Conservation (phyloP, 1,140 invertebrate species). For the Tetramorium simillimum region DNA sequence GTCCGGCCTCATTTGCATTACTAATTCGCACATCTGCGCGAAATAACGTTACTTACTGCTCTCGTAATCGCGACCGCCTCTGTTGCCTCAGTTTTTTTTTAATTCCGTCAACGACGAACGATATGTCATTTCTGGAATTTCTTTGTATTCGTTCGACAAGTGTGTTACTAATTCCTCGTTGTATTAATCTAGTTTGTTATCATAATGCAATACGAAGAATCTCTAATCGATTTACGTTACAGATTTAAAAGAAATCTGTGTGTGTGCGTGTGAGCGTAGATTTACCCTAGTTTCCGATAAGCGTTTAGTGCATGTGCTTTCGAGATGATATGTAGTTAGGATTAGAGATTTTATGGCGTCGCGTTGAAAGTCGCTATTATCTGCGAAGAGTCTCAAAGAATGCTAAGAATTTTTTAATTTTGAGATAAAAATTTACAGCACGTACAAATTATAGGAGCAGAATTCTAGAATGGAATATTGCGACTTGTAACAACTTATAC, state of each 20-base stretch:
- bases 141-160: not conserved
- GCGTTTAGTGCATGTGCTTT: not conserved
- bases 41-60: conserved; percentile 17
- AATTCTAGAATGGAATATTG: not conserved
- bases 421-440: not conserved
- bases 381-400: not conserved
- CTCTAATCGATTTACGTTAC: not conserved
- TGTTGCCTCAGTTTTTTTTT: not conserved
- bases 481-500: not conserved
- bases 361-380: not conserved
- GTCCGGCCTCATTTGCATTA: not conserved
- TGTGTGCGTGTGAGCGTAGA: not conserved
- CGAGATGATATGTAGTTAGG: not conserved
- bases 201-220: not conserved
- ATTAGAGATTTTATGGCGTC: not conserved
- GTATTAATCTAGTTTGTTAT: not conserved
- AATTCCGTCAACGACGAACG: not conserved
- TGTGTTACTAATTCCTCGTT: not conserved
- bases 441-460: not conserved
- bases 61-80: not conserved
- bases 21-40: conserved; percentile 29
- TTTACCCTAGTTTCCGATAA: not conserved
- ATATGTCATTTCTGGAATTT: conserved; percentile 9
- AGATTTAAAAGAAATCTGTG: not conserved
- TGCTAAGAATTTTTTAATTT: not conserved